Evolutionary conservation across 2,113 vertebrate species (phyloP).

Genomic region (Leptodactylus fuscus): DNA sequence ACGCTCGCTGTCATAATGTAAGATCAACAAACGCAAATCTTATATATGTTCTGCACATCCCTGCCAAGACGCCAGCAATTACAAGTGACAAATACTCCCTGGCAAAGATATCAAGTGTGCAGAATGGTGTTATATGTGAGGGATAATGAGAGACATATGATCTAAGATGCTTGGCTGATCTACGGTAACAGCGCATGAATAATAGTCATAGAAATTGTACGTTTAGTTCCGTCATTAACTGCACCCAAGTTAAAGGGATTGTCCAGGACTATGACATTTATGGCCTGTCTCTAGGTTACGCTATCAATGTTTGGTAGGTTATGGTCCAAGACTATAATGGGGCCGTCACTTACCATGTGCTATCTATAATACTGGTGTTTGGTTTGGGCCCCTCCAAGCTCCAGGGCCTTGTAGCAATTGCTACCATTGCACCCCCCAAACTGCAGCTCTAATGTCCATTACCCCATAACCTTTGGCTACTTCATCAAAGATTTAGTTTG

Average conservation of each 20-base stretch:
- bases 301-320: no score
- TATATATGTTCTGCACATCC: not conserved
- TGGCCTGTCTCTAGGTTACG: no score
- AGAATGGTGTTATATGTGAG: not conserved
- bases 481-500: no score
- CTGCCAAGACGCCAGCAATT: not conserved
- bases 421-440: no score
- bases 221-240: not conserved
- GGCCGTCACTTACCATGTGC: no score
- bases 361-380: no score
- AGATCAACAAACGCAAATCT: not conserved
- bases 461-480: no score
- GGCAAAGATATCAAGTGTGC: conserved; percentile 11
- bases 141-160: not conserved
- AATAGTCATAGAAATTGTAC: not conserved
- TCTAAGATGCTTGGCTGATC: not conserved
- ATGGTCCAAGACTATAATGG: no score
- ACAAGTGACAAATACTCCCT: not conserved
- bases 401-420: no score
- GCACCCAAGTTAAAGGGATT: not conserved
- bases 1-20: not conserved
- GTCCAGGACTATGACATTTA: no score
- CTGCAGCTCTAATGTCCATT: no score
- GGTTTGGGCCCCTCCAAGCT: no score
- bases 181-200: not conserved